Base-by-base conservation (phyloP, 2,797 vertebrate species). In the Lepilemur ruficaudatus region DNA sequence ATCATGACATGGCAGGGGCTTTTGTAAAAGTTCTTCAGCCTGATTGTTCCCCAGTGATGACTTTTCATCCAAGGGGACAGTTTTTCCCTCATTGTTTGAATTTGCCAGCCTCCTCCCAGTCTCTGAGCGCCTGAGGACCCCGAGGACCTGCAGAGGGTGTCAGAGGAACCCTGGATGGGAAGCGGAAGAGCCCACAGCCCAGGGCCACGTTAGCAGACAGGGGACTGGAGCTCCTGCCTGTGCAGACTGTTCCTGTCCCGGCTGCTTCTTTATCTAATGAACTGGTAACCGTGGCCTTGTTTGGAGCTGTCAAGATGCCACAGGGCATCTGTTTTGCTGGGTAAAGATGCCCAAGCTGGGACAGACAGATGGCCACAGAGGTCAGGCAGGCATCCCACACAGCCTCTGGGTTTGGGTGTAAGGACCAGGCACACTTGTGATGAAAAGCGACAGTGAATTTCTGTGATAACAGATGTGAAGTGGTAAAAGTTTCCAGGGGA, bases 121-220 rank as follows among this genome's bases (percentile, higher is more conserved):
- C 10, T 41, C 28, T 79, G 17, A 57, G n/a, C 17, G 25, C 18
- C 25, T 11, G 9, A 50, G 57, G 28, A 32, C n/a, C 32, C 52
- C 6, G 2, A 65, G 30, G 32, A 57, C 76, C 50, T 55, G 12
- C 25, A 84, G 82, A 13, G 38, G 52, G 13, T 8, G 4, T 57
- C 15, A 43, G 25, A 67, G 20, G 32, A 32, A 41, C 0, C 35
- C 48, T 32, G 41, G 41, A 11, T 38, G 23, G 59, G 50, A 23
- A 28, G 50, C 7, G 0, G 50, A 76, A 32, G 80, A 55, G n/a
- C 23, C 35, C 38, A 1, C 0, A 0, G 48, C 11, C 1, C 30
- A 9, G 13, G 57, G 11, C 17, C 17, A 18, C 8, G 14, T 38
- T n/a, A 28, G 12, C 28, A 11, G 57, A 23, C 11, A 12, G 4